A percentile compares a stretch with the other conserved stretches of the same genome.
Conservation (phyloP, 2,888 invertebrate genomes). For the Tyria jacobaeae region DNA sequence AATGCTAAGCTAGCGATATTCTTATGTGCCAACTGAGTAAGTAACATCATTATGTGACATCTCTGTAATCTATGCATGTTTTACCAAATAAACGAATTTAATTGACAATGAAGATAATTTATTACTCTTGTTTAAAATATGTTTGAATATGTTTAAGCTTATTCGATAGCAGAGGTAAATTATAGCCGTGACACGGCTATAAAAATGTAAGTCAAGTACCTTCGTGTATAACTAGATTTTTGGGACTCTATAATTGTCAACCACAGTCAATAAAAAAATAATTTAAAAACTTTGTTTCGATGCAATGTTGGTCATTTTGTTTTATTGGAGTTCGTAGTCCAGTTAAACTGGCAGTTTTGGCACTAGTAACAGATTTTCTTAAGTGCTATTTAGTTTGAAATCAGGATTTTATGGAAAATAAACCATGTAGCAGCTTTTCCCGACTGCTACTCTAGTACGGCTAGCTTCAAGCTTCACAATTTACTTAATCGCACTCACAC, state of each 20-base stretch:
- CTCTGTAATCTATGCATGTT: too few relatives aligned
- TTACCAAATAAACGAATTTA: too few relatives aligned
- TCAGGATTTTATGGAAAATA: conserved; percentile 1
- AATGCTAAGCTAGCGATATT: too few relatives aligned
- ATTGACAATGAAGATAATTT: too few relatives aligned
- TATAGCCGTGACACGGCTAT: conserved; percentile 25
- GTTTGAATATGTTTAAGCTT: too few relatives aligned
- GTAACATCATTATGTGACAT: too few relatives aligned
- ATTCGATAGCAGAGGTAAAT: conserved; percentile 3
- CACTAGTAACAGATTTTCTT: conserved; percentile 1
- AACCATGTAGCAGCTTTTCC: background rate
- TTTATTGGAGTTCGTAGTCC: conserved; percentile 8
- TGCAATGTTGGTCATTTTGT: conserved; percentile 6
- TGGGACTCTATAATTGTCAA: conserved; percentile 32
- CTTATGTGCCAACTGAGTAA: too few relatives aligned
- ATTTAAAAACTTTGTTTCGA: conserved; percentile 34
- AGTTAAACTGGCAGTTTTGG: background rate
- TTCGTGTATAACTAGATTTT: conserved; percentile 11
- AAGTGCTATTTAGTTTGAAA: background rate
- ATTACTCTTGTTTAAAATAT: too few relatives aligned
- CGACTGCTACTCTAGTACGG: too few relatives aligned
- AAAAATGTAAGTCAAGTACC: conserved; percentile 44
- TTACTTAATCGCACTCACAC: too few relatives aligned
- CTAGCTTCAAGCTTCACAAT: too few relatives aligned
- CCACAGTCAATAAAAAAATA: conserved; percentile 35